Evolutionary conservation across 2,797 vertebrate genomes (phyloP).

Genomic region (Neosilurus hyrtlii): DNA sequence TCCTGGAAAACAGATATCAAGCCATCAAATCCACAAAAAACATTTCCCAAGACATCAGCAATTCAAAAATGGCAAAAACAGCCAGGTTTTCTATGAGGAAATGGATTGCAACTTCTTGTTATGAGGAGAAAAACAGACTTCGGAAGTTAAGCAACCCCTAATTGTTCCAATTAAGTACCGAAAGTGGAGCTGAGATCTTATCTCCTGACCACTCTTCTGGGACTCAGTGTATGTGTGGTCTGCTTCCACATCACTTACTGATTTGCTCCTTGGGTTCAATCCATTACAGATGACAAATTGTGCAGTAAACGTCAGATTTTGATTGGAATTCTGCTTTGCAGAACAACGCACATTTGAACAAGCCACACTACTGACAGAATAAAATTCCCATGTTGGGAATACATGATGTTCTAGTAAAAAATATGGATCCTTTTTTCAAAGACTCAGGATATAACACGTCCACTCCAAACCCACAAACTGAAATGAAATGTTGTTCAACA

Average conservation of each 20-base stretch:
- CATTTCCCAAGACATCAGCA: constrained; percentile 10
- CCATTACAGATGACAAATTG: constrained; percentile 46
- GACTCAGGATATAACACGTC: not conserved
- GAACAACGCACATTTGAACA: not conserved
- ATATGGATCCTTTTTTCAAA: not conserved
- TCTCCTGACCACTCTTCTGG: constrained; percentile 64
- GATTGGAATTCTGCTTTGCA: constrained; percentile 6
- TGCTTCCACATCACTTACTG: constrained; percentile 36
- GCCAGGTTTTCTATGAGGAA: constrained; percentile 21
- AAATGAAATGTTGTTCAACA: constrained; percentile 15
- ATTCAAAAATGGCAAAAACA: constrained; percentile 9
- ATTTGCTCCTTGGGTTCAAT: constrained; percentile 40
- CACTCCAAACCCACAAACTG: not conserved
- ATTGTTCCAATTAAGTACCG: constrained; percentile 68
- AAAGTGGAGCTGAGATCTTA: constrained; percentile 56
- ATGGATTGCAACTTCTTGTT: constrained; percentile 35
- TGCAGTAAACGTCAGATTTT: constrained; percentile 31
- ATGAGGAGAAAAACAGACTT: constrained; percentile 55
- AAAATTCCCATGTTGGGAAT: constrained; percentile 4
- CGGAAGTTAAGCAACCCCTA: constrained; percentile 71
- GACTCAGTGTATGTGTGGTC: constrained; percentile 67
- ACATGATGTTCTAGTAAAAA: constrained; percentile 12
- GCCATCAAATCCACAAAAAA: not conserved
- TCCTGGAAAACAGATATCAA: constrained; percentile 4
- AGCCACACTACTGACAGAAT: constrained; percentile 15